These are phyloP conservation scores for Kuschelorhynchus macadamiae DNA, from an alignment of 2,888 invertebrate species.

Conservation along the genomic window DNA sequence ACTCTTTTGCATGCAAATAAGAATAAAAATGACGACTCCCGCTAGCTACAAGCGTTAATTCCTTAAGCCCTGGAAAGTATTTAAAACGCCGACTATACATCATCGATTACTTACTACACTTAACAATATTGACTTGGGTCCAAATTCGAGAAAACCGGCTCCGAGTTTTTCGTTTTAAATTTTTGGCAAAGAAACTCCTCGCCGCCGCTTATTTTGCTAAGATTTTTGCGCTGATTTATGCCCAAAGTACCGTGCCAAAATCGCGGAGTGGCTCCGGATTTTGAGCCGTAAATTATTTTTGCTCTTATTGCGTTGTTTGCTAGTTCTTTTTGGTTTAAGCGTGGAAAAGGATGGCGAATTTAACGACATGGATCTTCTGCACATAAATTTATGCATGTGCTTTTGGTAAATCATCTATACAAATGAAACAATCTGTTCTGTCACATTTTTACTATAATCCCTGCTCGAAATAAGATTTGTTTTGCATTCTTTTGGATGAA, in stretches of 20 bases:
- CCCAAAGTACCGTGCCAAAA: constrained; percentile 24
- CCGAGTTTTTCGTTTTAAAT: constrained; percentile 15
- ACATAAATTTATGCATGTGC: too few species aligned
- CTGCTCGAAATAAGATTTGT: too few species aligned
- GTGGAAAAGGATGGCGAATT: neutral
- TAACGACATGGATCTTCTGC: too few species aligned
- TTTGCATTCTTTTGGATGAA: too few species aligned
- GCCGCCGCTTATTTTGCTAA: constrained; percentile 28
- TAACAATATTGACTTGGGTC: constrained; percentile 20
- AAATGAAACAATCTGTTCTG: too few species aligned
- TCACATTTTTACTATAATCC: too few species aligned
- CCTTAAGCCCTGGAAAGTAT: too few species aligned
- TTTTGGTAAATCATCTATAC: too few species aligned
- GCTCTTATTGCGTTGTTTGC: constrained; percentile 1
- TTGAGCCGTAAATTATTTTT: constrained; percentile 17
- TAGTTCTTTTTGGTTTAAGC: neutral
- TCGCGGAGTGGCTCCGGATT: constrained; percentile 11
- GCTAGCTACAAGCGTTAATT: too few species aligned
- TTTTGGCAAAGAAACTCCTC: constrained; percentile 8
- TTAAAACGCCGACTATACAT: constrained; percentile 1
- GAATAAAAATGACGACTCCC: too few species aligned
- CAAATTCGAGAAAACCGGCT: constrained; percentile 7
- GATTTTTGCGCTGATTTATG: constrained; percentile 38
- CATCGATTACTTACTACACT: constrained; percentile 17
- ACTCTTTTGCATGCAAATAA: too few species aligned